A percentile compares a stretch with the other conserved stretches of the same genome.
phyloP scores from a whole-genome alignment of 2,113 vertebrate genomes.

The Echinops telfairi region DNA sequence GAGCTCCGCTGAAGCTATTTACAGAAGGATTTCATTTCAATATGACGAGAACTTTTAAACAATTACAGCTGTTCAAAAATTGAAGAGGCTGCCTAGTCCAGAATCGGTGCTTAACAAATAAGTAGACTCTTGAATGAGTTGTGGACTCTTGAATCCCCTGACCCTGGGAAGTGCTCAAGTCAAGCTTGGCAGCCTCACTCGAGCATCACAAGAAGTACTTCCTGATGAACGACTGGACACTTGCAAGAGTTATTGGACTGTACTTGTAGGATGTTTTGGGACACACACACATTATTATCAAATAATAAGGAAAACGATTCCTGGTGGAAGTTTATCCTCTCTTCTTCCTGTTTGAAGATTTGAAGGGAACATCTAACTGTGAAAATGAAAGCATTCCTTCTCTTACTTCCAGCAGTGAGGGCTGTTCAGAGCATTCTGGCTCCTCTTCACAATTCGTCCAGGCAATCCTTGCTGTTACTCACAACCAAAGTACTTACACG shows the following conservation, averaged over 20 bases:
- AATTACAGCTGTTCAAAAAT: slow-evolving; percentile 45
- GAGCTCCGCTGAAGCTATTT: slow-evolving; percentile 3
- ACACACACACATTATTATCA: neutral
- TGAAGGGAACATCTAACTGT: neutral
- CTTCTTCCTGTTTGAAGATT: too few relatives aligned
- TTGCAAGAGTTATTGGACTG: neutral
- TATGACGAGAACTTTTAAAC: slow-evolving; percentile 50
- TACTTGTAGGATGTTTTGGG: neutral
- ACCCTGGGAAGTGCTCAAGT: neutral
- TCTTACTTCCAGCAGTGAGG: neutral
- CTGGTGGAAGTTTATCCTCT: too few relatives aligned
- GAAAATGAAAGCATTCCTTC: slow-evolving; percentile 38
- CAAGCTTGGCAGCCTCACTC: slow-evolving; percentile 8
- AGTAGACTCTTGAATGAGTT: slow-evolving; percentile 4
- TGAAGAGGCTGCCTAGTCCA: slow-evolving; percentile 4
- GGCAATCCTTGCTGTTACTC: slow-evolving; percentile 1
- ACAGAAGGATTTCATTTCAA: slow-evolving; percentile 18
- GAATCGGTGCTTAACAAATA: slow-evolving; percentile 37
- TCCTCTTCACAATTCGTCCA: slow-evolving; percentile 14
- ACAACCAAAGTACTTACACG: neutral
- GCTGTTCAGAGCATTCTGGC: neutral
- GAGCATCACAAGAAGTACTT: slow-evolving; percentile 13
- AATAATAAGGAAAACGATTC: too few relatives aligned
- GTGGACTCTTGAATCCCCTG: neutral
- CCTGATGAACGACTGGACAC: slow-evolving; percentile 20